Evolutionary conservation across 2,888 invertebrate species (phyloP).

Genomic region (Microplitis manilae): DNA sequence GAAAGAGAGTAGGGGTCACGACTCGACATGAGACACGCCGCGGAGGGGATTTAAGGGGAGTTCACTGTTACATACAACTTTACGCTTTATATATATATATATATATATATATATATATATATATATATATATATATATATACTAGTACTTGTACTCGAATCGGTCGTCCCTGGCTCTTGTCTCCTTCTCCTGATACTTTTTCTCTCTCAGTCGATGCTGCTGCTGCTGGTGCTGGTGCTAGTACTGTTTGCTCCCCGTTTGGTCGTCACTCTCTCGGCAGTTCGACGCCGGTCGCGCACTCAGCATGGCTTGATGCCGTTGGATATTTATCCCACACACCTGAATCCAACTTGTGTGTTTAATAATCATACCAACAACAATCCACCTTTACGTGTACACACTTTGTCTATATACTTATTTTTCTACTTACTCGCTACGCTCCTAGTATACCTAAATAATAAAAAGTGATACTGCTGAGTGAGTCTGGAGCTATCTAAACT

Average conservation of each 20-base stretch:
- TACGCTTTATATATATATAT: too few relatives aligned
- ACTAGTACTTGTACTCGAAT: constrained; percentile 26
- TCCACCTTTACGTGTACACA: neutral
- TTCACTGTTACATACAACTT: neutral
- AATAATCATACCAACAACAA: neutral
- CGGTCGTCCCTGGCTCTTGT: constrained; percentile 27
- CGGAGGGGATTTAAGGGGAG: constrained; percentile 16
- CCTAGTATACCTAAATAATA: neutral
- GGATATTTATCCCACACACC: neutral
- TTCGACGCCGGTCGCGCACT: constrained; percentile 69
- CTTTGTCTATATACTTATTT: too few relatives aligned
- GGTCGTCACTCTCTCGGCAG: constrained; percentile 62
- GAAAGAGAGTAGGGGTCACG: constrained; percentile 27
- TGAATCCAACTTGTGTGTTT: constrained; percentile 2
- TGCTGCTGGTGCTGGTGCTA: constrained; percentile 34
- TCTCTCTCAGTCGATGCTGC: constrained; percentile 1
- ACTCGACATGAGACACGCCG: constrained; percentile 36
- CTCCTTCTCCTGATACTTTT: neutral
- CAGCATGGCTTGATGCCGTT: constrained; percentile 58
- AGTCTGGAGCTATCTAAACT: constrained; percentile 23
- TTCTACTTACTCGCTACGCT: neutral
- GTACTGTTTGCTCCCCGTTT: constrained; percentile 54
- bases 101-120: too few relatives aligned
- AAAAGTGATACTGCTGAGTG: constrained; percentile 8
- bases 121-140: too few relatives aligned